A percentile compares a stretch with the other conserved stretches of the same genome.
These are phyloP conservation scores for Pipra filicauda DNA, from an alignment of 2,113 vertebrate species.

Conservation along the genomic window DNA sequence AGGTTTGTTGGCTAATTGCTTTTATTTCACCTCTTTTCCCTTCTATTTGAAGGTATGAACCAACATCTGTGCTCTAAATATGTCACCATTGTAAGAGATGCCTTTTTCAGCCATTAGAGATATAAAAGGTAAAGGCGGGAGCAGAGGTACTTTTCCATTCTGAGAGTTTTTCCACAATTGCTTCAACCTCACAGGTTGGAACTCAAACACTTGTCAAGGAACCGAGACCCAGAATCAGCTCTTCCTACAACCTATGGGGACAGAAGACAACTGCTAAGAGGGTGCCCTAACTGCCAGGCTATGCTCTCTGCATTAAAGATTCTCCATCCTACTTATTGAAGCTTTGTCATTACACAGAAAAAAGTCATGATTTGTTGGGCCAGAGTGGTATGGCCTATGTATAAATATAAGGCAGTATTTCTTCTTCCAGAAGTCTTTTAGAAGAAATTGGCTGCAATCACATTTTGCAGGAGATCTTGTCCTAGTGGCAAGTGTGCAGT, in stretches of 20 bases:
- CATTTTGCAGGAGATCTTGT: background rate
- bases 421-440: background rate
- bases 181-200: background rate
- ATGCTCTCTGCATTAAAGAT: background rate
- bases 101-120: background rate
- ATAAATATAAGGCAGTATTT: background rate
- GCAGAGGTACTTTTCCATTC: fast-evolving
- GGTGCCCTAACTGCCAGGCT: background rate
- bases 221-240: background rate
- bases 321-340: background rate
- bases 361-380: background rate
- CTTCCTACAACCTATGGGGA: background rate
- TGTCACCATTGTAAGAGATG: background rate
- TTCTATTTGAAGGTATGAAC: background rate
- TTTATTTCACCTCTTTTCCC: background rate
- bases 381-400: background rate
- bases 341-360: background rate
- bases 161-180: background rate
- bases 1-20: background rate
- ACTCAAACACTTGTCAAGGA: background rate
- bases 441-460: background rate
- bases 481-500: background rate
- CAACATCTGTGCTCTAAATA: background rate
- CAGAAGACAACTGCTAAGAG: background rate
- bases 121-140: background rate